Evolutionary conservation across 53 echinoderm and acorn worm genomes (phyloP), one percentile per base, ranked within the genome.

Genomic region (Patiria pectinifera): DNA sequence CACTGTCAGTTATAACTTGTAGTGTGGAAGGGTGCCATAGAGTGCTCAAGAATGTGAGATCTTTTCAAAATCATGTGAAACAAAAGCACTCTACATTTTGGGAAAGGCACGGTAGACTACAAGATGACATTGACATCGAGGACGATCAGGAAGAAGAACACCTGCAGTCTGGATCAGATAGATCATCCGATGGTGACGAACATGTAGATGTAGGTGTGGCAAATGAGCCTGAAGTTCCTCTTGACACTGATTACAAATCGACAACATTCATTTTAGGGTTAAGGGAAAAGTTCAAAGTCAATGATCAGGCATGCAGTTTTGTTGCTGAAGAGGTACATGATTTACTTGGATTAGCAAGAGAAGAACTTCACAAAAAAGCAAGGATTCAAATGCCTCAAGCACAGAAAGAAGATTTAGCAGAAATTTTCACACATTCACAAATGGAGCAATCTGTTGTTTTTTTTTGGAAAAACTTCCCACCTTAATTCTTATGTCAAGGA

Each of bases 251-350:
- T 79, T 79, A 25, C 7, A 79, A 45, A 79, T 44, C 80, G 23
- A 35, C 46, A 45, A 79, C 80, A 79, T 79, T 79, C 35, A 45
- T 45, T 79, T 79, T 79, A 79, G 80, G 80, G 45, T 79, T 35
- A 79, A 35, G 44, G 23, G 80, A 79, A 45, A 79, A 45, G 46
- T 79, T 2, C 46, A 79, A 79, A 45, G 80, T 79, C 80, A 79
- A 79, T 79, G 80, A 45, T 79, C 80, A 79, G 46, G 23, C 80
- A 45, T 79, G 80, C 80, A 79, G 80, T 45, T 79, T 44, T 79
- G 47, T 79, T 79, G 46, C 80, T 18, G 80, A 79, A 79, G 80
- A 79, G 45, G 80, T 79, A 45, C 5, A 79, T 43, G 80, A 45
- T 44, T 79, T 79, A 79, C 80, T 35, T 35, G 13, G 46, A 45